Evolutionary conservation across 2,797 vertebrate species (phyloP), one percentile per base, ranked within the genome.

Genomic region (Lithobates pipiens): DNA sequence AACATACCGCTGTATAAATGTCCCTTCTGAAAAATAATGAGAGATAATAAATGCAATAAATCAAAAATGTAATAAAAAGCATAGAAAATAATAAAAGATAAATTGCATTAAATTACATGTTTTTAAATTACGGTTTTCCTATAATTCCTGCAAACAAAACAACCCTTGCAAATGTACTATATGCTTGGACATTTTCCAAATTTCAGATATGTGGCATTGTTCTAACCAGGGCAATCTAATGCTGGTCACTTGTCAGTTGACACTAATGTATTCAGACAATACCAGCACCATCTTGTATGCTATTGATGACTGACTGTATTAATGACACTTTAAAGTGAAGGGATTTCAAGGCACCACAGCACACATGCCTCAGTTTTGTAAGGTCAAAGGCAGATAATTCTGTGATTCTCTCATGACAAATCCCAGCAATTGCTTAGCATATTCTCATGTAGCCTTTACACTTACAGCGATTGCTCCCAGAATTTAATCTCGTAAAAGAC

Each of bases 301-400:
- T 80, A 70, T 70, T 42, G 44, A 80, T 68, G 78, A 80, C 42
- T 71, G 67, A 9, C 78, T 70, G 67, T 50, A 42, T 80, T 80
- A 50, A 68, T 80, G 77, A 80, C 77, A 70, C 63, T 67, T 80
- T 80, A 70, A 80, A 80, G 69, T 80, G 65, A 80, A 29, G 4
- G 65, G 15, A 80, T 80, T 65, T 80, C 77, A 50, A 69, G 77
- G 46, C 39, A 29, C 42, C 15, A 10, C 65, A 29, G 25, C 42
- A 7, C 77, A 69, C 65, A 23, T 70, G 65, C 27, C 77, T 69
- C 80, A 5, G 23, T 34, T 50, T 70, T 71, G 50, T 77, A 69
- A 76, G 82, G 42, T 57, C 74, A 57, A 57, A 50, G 32, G 32
- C 29, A 54, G n/a, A 84, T 70, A 61, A 77, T 57, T 80, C 27